A percentile compares a stretch with the other conserved stretches of the same genome.
Evolutionary conservation across 2,797 vertebrate species (phyloP).

Genomic region (Microchirus variegatus): DNA sequence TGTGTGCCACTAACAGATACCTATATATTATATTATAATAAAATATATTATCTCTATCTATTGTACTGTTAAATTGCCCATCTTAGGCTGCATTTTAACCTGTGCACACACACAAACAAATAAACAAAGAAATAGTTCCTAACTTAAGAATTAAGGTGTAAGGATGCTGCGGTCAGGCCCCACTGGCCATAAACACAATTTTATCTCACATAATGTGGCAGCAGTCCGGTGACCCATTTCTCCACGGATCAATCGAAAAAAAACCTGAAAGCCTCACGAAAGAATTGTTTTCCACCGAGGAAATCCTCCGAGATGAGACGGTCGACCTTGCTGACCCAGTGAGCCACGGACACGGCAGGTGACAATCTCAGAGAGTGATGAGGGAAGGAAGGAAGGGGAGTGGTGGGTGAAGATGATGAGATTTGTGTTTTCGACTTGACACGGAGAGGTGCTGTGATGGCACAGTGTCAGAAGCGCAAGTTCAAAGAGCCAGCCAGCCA

Average conservation of each 20-base stretch:
- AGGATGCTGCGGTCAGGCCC: slow-evolving; percentile 3
- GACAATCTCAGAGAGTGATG: slow-evolving; percentile 25
- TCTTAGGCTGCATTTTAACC: neutral
- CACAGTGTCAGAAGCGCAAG: slow-evolving; percentile 52
- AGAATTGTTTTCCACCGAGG: slow-evolving; percentile 11
- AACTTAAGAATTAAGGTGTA: slow-evolving; percentile 3
- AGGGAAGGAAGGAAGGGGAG: slow-evolving; percentile 5
- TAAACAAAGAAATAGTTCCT: neutral
- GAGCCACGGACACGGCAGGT: slow-evolving; percentile 22
- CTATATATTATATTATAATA: too few relatives aligned
- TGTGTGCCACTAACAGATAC: too few relatives aligned
- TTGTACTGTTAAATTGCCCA: too few relatives aligned
- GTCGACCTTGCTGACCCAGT: slow-evolving; percentile 21
- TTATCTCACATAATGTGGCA: neutral
- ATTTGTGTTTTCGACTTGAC: too few relatives aligned
- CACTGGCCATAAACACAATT: neutral
- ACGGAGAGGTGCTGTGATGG: slow-evolving; percentile 54
- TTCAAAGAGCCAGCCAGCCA: slow-evolving; percentile 64
- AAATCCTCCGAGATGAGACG: slow-evolving; percentile 37
- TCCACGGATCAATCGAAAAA: slow-evolving; percentile 33
- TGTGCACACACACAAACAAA: neutral
- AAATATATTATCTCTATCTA: too few relatives aligned
- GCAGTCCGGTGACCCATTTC: slow-evolving; percentile 11
- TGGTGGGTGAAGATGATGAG: slow-evolving; percentile 20
- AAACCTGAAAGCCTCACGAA: slow-evolving; percentile 26